Conservation (phyloP, 1,140 invertebrate genomes). For the Panagrolaimus sp. region DNA sequence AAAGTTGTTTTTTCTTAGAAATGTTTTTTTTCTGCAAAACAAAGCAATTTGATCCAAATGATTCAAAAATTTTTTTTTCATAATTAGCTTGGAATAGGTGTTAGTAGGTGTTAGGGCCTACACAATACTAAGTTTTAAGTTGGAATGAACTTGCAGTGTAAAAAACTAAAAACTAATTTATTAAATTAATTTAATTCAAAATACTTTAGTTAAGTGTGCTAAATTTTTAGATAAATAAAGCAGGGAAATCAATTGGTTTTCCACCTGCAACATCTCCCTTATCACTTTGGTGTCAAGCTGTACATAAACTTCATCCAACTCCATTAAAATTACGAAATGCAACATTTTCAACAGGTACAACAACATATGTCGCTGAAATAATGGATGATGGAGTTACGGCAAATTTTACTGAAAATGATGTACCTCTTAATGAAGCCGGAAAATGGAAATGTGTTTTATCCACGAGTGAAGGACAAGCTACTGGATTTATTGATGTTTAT, state of each 20-base stretch:
- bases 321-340: background rate
- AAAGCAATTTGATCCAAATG: too few relatives aligned
- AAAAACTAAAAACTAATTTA: too few relatives aligned
- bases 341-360: background rate
- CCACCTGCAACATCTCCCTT: background rate
- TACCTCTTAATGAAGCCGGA: constrained; percentile 25
- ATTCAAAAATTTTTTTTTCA: too few relatives aligned
- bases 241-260: background rate
- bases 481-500: constrained; percentile 24
- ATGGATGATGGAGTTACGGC: constrained; percentile 1
- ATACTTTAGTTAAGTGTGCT: too few relatives aligned
- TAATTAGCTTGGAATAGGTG: too few relatives aligned
- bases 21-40: too few relatives aligned
- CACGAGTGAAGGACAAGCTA: constrained; percentile 18
- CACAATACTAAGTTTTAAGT: too few relatives aligned
- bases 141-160: too few relatives aligned
- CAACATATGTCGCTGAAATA: background rate
- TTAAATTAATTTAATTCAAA: too few relatives aligned
- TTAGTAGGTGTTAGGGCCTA: too few relatives aligned
- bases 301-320: background rate
- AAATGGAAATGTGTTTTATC: constrained; percentile 29
- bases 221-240: background rate
- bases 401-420: constrained; percentile 11
- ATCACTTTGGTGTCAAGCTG: constrained; percentile 2
- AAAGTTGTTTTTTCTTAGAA: too few relatives aligned